Base-by-base conservation (phyloP, 2,888 invertebrate genomes). In the Heliconius ismenius region DNA sequence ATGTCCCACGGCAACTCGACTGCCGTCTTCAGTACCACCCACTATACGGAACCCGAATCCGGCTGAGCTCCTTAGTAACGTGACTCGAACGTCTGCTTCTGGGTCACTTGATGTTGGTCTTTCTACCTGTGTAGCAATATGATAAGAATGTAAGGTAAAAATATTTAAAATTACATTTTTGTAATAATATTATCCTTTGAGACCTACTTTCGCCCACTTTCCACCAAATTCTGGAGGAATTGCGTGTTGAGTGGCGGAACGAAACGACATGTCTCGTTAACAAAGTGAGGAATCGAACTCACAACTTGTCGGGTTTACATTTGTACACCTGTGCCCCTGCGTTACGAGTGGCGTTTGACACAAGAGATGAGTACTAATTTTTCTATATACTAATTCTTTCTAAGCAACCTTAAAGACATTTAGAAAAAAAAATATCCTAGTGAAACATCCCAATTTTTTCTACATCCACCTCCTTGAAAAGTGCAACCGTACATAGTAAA, bases 21-120 rank as follows among this genome's bases (percentile, higher is more conserved):
- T 98, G 77, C 98, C 98, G 94, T 99, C 99, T 92, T 99, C 99
- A 1, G 98, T 98, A 63, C 99, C 99, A 32, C 99, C 99, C 54
- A 99, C 98, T 87, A 99, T 98, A 80, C 99, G 96, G 94, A 99
- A 99, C 13, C 99, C 99, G 94, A 99, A 99, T 3, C 99, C 99
- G 76, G 97, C 97, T 60, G 98, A 97, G 83, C 98, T 98, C n/a
- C 98, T 95, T 70, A 97, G 97, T 74, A 99, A 92, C 0, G 97
- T 97, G 13, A 99, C 97, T 77, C 96, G 91, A 82, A 97, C 96
- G 83, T 97, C 97, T 65, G 96, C 95, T 84, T 86, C 87, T 0
- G 94, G 94, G 82, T 94, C 94, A 0, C 87, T 79, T 0, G 84
- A 91, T 80, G 88, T 91, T 79, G 86, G 94, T 1, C 89, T 91